Conservation (phyloP, 2,113 vertebrate genomes). For the Hiodon tergisus region DNA sequence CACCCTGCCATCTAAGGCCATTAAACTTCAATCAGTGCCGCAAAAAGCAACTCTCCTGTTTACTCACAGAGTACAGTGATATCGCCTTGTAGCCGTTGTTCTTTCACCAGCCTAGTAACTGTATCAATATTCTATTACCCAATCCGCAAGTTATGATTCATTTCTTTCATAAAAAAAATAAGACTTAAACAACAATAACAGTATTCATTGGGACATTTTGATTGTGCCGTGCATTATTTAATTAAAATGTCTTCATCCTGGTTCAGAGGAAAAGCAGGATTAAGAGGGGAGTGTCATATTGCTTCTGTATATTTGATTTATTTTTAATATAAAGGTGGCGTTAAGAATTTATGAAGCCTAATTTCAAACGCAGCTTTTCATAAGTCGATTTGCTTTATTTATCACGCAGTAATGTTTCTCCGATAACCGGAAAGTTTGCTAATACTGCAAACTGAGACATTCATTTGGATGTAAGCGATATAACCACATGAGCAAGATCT, state of each 20-base stretch:
- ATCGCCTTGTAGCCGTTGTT: conserved; percentile 59
- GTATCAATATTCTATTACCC: conserved; percentile 77
- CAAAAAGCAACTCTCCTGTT: conserved; percentile 28
- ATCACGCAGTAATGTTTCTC: conserved; percentile 73
- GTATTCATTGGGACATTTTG: conserved; percentile 73
- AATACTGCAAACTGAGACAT: conserved; percentile 72
- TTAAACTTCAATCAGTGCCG: conserved; percentile 75
- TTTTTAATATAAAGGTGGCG: conserved; percentile 77
- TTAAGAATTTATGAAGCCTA: conserved; percentile 83
- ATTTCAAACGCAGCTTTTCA: conserved; percentile 72
- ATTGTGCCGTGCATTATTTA: conserved; percentile 80
- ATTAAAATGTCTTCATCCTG: conserved; percentile 76
- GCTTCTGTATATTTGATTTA: conserved; percentile 83
- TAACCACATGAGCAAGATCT: conserved; percentile 12
- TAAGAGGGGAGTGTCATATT: conserved; percentile 78
- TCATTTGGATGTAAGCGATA: conserved; percentile 26
- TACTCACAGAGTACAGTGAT: neutral
- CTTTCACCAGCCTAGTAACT: conserved; percentile 62
- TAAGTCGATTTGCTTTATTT: conserved; percentile 75
- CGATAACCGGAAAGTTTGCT: conserved; percentile 35
- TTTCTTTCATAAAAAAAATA: conserved; percentile 72
- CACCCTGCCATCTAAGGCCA: conserved; percentile 62
- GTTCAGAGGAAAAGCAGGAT: conserved; percentile 73
- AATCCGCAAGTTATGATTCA: conserved; percentile 69
- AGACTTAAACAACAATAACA: conserved; percentile 42